These are phyloP conservation scores for Decapterus maruadsi DNA, from an alignment of 2,797 vertebrate genomes.

Conservation along the genomic window DNA sequence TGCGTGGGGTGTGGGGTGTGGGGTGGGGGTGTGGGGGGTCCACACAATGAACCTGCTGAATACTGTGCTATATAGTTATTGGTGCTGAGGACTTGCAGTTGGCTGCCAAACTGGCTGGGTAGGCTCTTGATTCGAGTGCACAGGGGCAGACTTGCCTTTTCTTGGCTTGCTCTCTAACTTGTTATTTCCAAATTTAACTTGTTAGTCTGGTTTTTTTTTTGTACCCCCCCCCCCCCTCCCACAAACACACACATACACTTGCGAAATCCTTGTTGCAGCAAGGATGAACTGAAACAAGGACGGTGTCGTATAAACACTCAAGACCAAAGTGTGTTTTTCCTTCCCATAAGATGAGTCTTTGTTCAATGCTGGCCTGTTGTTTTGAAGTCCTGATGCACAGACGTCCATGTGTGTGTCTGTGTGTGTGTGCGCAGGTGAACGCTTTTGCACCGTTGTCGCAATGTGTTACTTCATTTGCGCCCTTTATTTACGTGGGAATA, in stretches of 20 bases:
- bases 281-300: slow-evolving; percentile 1
- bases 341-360: slow-evolving; percentile 12
- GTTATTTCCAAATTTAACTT: slow-evolving; percentile 40
- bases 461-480: slow-evolving; percentile 24
- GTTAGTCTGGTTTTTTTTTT: slow-evolving; percentile 42
- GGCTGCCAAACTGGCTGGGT: slow-evolving; percentile 56
- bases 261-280: neutral
- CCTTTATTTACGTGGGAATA: slow-evolving; percentile 19
- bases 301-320: neutral
- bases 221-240: neutral
- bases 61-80: slow-evolving; percentile 71
- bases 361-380: slow-evolving; percentile 38
- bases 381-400: slow-evolving; percentile 40
- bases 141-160: slow-evolving; percentile 34
- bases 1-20: neutral
- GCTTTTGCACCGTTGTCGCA: slow-evolving; percentile 45
- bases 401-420: neutral
- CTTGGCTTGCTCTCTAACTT: slow-evolving; percentile 33
- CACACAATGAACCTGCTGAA: slow-evolving; percentile 90
- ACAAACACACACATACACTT: neutral
- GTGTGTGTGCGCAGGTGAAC: slow-evolving; percentile 8
- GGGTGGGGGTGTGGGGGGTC: neutral
- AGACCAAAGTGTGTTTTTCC: slow-evolving; percentile 6
- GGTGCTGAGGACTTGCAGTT: slow-evolving; percentile 43
- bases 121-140: slow-evolving; percentile 54